Percentiles rank a stretch among this genome's conserved stretches.
Evolutionary conservation across 2,797 vertebrate genomes (phyloP).

Genomic region (Poecilia picta): DNA sequence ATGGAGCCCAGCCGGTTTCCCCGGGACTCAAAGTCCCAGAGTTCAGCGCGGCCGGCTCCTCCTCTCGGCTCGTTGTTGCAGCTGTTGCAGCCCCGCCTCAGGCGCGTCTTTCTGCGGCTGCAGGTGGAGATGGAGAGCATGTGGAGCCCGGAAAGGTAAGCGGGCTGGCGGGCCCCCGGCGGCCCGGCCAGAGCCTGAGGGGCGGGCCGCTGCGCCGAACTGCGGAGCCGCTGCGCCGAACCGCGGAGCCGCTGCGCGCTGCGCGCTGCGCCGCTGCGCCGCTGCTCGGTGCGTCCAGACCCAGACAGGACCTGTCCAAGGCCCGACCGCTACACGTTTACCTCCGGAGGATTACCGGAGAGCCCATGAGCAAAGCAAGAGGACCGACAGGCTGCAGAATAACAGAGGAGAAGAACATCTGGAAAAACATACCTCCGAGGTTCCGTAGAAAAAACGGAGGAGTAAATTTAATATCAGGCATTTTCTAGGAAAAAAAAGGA

Average conservation of each 20-base stretch:
- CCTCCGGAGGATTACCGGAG: background rate
- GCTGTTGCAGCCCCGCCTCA: constrained; percentile 19
- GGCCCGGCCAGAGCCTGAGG: constrained; percentile 27
- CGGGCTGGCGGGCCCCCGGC: constrained; percentile 50
- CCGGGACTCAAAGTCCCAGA: constrained; percentile 73
- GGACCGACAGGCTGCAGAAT: background rate
- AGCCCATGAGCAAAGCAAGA: background rate
- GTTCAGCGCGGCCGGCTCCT: constrained; percentile 42
- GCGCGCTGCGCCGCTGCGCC: too few species aligned
- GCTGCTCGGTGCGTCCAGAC: constrained; percentile 3
- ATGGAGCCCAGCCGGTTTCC: constrained; percentile 28
- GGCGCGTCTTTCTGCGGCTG: constrained; percentile 58
- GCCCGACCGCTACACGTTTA: background rate
- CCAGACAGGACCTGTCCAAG: background rate
- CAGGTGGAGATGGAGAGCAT: constrained; percentile 60
- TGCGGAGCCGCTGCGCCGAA: constrained; percentile 19
- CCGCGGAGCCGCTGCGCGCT: too few species aligned
- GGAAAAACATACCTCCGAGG: too few species aligned
- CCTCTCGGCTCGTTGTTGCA: constrained; percentile 13
- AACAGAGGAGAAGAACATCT: too few species aligned
- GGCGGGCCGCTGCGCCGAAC: constrained; percentile 45
- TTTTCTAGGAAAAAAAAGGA: too few species aligned
- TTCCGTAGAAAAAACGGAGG: too few species aligned
- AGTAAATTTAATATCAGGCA: too few species aligned
- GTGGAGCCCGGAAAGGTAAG: constrained; percentile 81